A percentile compares a stretch with the other conserved stretches of the same genome.
phyloP scores from a whole-genome alignment of 92 coral and sea anemone genomes.

The Phenganax subtilis region DNA sequence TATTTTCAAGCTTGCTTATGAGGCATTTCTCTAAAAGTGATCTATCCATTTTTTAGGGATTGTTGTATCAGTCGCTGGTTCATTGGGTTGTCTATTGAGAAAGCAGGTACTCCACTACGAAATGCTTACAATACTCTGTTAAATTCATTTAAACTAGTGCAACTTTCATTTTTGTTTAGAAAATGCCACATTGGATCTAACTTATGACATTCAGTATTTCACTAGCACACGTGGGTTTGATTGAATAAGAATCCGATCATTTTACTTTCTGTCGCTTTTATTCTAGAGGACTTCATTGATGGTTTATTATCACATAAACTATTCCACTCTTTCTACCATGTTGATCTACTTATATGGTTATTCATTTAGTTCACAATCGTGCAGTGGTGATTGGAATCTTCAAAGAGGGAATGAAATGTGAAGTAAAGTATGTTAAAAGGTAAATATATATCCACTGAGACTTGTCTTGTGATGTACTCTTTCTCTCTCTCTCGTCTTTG shows the following conservation, averaged over 20 bases:
- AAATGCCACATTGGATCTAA: slow-evolving; percentile 83
- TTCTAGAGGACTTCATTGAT: not conserved
- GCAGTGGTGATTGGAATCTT: slow-evolving; percentile 61
- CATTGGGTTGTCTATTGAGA: slow-evolving; percentile 82
- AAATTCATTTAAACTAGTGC: not conserved
- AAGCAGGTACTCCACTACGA: slow-evolving; percentile 57
- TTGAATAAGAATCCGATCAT: not conserved
- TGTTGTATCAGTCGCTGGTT: slow-evolving; percentile 80
- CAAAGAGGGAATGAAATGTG: slow-evolving; percentile 86
- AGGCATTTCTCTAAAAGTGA: not conserved
- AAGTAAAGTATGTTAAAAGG: slow-evolving; percentile 88
- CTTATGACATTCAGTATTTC: slow-evolving; percentile 85
- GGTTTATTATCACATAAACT: not conserved
- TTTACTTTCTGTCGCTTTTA: not conserved
- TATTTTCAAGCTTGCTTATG: not conserved
- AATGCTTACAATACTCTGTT: not conserved
- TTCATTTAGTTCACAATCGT: slow-evolving; percentile 60
- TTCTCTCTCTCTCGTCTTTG: not conserved
- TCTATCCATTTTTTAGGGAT: slow-evolving; percentile 40
- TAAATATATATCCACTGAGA: slow-evolving; percentile 1
- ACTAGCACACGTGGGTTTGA: slow-evolving; percentile 68
- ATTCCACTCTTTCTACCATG: not conserved
- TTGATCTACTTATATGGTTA: not conserved
- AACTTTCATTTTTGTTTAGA: slow-evolving; percentile 46
- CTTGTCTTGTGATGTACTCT: not conserved